Percentiles rank a stretch among this genome's conserved stretches.
These are phyloP conservation scores for Ancistrus triradiatus DNA, from an alignment of 2,113 vertebrate species.

Conservation along the genomic window DNA sequence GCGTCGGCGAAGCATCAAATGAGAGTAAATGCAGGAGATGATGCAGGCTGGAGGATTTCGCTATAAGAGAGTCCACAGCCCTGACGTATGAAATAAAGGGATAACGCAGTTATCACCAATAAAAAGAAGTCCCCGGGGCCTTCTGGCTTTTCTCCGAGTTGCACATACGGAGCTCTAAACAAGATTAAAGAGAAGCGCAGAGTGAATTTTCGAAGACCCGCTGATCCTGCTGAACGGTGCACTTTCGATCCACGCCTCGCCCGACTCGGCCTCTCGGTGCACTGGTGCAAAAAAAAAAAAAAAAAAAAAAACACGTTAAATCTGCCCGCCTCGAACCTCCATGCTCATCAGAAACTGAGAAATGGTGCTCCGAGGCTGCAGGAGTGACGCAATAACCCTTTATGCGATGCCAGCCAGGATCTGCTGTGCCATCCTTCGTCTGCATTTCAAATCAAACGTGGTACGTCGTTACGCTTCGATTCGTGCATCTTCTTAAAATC, in stretches of 20 bases:
- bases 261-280: slow-evolving; percentile 41
- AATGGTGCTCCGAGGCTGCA: too few species aligned
- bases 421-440: too few species aligned
- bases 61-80: too few species aligned
- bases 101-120: background rate
- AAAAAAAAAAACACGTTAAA: slow-evolving; percentile 31
- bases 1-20: too few species aligned
- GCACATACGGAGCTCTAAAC: background rate
- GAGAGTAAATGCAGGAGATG: too few species aligned
- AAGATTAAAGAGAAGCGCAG: slow-evolving; percentile 42
- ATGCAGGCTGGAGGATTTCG: too few species aligned
- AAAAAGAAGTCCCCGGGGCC: background rate
- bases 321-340: background rate
- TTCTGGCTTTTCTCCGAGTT: background rate
- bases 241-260: slow-evolving; percentile 55
- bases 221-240: slow-evolving; percentile 60
- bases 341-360: background rate
- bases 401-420: too few species aligned
- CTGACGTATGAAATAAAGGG: too few species aligned
- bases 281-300: slow-evolving; percentile 45
- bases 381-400: too few species aligned
- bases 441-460: too few species aligned
- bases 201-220: slow-evolving; percentile 48
- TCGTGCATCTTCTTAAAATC: too few species aligned
- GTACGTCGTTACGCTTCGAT: too few species aligned